phyloP scores from a whole-genome alignment of 2,888 invertebrate species.

The Tetranychus truncatus region DNA sequence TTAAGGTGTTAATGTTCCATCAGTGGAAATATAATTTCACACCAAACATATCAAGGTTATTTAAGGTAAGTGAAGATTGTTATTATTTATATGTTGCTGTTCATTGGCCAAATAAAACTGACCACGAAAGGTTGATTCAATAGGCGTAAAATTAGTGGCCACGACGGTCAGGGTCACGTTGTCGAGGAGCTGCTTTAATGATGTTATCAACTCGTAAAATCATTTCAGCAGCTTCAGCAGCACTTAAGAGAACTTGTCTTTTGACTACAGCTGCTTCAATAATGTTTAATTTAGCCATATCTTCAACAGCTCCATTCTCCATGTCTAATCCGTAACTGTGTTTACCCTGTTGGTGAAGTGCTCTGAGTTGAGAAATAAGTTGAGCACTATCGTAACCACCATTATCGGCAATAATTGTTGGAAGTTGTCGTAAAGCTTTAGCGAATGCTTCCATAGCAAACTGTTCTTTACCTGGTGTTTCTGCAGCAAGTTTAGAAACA shows the following conservation, averaged over 20 bases:
- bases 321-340: conserved; percentile 67
- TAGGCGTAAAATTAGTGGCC: conserved; percentile 40
- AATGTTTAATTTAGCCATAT: conserved; percentile 76
- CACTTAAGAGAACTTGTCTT: conserved; percentile 78
- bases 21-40: too few species aligned
- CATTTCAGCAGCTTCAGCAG: conserved; percentile 94
- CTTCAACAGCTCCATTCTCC: conserved; percentile 64
- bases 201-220: conserved; percentile 95
- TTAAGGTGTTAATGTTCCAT: too few species aligned
- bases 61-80: too few species aligned
- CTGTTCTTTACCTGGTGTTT: conserved; percentile 87
- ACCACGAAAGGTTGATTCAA: too few species aligned
- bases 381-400: conserved; percentile 95
- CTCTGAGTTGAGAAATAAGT: conserved; percentile 71
- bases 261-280: conserved; percentile 95
- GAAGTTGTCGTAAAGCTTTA: conserved; percentile 53
- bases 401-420: conserved; percentile 92
- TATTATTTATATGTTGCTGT: too few species aligned
- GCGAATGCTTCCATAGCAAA: conserved; percentile 92
- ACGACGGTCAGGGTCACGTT: conserved; percentile 58
- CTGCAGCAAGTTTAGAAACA: conserved; percentile 57
- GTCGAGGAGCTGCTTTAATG: conserved; percentile 71
- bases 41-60: too few species aligned
- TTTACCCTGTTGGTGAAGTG: conserved; percentile 66
- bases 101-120: too few species aligned